A percentile compares a stretch with the other conserved stretches of the same genome.
phyloP scores from a whole-genome alignment of 2,113 vertebrate genomes.

The Hippocampus barbouri region DNA sequence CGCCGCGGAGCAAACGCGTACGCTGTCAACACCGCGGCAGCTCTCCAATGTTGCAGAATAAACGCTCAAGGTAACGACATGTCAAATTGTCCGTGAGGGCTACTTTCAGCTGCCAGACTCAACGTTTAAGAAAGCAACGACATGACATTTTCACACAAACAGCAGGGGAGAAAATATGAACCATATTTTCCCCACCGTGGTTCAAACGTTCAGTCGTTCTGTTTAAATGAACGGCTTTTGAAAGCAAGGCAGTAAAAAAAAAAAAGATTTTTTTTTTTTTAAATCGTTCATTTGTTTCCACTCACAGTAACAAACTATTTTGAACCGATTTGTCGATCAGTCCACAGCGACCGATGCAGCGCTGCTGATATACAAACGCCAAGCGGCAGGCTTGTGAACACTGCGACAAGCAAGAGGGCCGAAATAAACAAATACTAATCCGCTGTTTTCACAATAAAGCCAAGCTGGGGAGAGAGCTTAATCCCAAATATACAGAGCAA shows the following conservation, averaged over 20 bases:
- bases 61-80: not conserved
- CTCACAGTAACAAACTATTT: not conserved
- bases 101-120: not conserved
- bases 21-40: not conserved
- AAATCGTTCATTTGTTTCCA: not conserved
- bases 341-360: slow-evolving; percentile 23
- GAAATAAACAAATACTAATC: slow-evolving; percentile 52
- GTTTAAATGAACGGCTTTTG: not conserved
- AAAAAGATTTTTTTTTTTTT: not conserved
- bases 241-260: not conserved
- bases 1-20: not conserved
- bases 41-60: not conserved
- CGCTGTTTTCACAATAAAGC: slow-evolving; percentile 49
- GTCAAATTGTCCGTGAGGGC: not conserved
- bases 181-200: not conserved
- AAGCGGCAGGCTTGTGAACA: slow-evolving; percentile 21
- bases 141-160: not conserved
- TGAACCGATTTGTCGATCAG: slow-evolving; percentile 9
- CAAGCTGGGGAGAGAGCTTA: slow-evolving; percentile 31
- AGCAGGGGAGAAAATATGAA: not conserved
- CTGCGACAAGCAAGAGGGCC: not conserved
- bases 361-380: slow-evolving; percentile 19
- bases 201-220: not conserved
- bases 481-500: slow-evolving; percentile 47
- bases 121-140: not conserved